Base-by-base conservation (phyloP, 2,797 vertebrate genomes). In the Melanotaenia nigrans region DNA sequence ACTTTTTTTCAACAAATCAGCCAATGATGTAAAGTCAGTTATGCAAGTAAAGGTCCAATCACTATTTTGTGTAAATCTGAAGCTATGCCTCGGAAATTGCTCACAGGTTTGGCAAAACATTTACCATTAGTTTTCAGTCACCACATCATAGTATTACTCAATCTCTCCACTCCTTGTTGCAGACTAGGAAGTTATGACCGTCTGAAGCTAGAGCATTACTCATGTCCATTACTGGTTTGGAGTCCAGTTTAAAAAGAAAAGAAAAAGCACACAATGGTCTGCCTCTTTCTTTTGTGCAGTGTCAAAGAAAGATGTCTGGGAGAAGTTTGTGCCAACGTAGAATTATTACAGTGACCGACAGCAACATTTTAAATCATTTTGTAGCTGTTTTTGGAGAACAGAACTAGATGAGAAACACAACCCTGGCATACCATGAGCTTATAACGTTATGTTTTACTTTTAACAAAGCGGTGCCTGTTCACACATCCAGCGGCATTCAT, bases 91-190 rank as follows among this genome's bases (percentile, higher is more conserved):
- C 49, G 36, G 60, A 63, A 56, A 5, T 18, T 35, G 24, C 61
- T 65, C 32, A 20, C 35, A 20, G 58, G 59, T 22, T 65, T 62
- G 75, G 64, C 69, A 58, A 25, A 16, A 51, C 73, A 60, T 71
- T 75, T 54, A 84, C 65, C 59, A 51, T 67, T 58, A 56, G 47
- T 60, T 72, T 60, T 62, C 61, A 70, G 75, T 82, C 65, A 64
- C 85, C 83, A 81, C 80, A 66, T 89, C 79, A 81, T 28, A 62
- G 65, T 75, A 78, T 86, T 79, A 86, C 80, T 89, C 87, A 90
- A 33, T 78, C 69, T 79, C 64, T 73, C 77, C 78, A 80, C 84
- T 81, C 66, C 67, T 67, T 61, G 40, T 70, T 49, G 71, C 64
- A 77, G 90, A 85, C 82, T 78, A 56, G 28, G 14, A 58, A 71